These are phyloP conservation scores for Molossus molossus DNA, from an alignment of 2,797 vertebrate species.

Conservation along the genomic window DNA sequence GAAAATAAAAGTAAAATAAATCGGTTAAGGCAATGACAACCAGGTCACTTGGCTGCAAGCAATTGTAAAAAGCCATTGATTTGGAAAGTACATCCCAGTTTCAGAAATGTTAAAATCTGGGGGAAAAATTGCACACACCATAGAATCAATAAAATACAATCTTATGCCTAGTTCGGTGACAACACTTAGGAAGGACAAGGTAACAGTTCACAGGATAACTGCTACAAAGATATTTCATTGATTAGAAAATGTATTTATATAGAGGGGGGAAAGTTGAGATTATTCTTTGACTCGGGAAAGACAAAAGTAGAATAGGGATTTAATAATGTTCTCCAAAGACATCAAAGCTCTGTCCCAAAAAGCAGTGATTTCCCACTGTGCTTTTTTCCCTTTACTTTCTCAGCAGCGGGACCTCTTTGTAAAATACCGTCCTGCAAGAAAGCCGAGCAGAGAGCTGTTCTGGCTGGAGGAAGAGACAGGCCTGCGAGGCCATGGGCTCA, in stretches of 20 bases:
- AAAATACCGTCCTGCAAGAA: background rate
- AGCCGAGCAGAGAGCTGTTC: background rate
- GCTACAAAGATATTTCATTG: background rate
- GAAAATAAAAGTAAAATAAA: conserved; percentile 61
- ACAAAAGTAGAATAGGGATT: background rate
- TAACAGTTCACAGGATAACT: conserved; percentile 4
- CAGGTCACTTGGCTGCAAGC: conserved; percentile 56
- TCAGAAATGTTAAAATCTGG: conserved; percentile 44
- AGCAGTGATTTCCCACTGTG: background rate
- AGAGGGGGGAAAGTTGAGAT: background rate
- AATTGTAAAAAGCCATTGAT: background rate
- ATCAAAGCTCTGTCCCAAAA: background rate
- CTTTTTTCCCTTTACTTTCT: background rate
- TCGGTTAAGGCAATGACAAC: conserved; percentile 42
- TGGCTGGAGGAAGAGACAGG: background rate
- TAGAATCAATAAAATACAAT: conserved; percentile 20
- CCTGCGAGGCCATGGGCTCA: accelerated
- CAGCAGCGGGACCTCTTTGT: background rate
- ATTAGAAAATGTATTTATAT: background rate
- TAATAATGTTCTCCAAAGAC: conserved; percentile 27
- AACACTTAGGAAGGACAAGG: conserved; percentile 42
- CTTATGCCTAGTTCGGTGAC: background rate
- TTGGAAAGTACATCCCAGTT: conserved; percentile 9
- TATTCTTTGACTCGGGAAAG: background rate
- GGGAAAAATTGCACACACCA: background rate